Base-by-base conservation (phyloP, 2,888 invertebrate genomes). In the Leuctra nigra region DNA sequence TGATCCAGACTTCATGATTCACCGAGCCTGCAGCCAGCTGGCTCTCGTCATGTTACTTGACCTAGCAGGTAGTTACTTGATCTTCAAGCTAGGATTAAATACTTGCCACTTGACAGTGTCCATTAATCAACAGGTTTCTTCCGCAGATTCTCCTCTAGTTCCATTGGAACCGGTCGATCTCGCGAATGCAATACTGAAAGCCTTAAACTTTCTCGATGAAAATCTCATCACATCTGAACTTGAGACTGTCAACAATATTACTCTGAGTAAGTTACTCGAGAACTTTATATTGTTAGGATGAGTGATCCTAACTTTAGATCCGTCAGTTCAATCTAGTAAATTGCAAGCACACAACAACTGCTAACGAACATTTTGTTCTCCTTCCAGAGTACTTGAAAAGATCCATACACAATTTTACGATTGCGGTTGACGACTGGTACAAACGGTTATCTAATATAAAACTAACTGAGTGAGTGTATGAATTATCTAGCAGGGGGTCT, bases 1-100 rank as follows among this genome's bases (percentile, higher is more conserved):
- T 18, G 50, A 50, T 22, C 35, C 50, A 16, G 33, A 33, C 20
- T 50, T 50, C 36, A 14, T 14, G 2, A 50, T 50, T 18, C 50
- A 50, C 18, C 50, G 50, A 18, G 22, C 50, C 2, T 50, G 50
- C 22, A 29, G 50, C 13, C 50, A 50, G 18, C 33, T 50, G 13
- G 50, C 50, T 18, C 13, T 35, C 2, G 50, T 13, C 20, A 50
- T 50, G 50, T 13, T 50, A 20, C 18, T 50, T 11, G 50, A 50
- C 50, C 13, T 50, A 11, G 33, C 50, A 18, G 50, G 50, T 50
- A n/a, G n/a, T n/a, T n/a, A n/a, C n/a, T n/a, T n/a, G n/a, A 7
- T 29, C 6, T 29, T 29, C 36, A 29, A 29, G 11, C 29, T 7
- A 11, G 29, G 11, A 29, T 29, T 7, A 29, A 29, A 29, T 29